A percentile compares a stretch with the other conserved stretches of the same genome.
Conservation (phyloP, 2,888 invertebrate genomes). For the Sesamia inferens region DNA sequence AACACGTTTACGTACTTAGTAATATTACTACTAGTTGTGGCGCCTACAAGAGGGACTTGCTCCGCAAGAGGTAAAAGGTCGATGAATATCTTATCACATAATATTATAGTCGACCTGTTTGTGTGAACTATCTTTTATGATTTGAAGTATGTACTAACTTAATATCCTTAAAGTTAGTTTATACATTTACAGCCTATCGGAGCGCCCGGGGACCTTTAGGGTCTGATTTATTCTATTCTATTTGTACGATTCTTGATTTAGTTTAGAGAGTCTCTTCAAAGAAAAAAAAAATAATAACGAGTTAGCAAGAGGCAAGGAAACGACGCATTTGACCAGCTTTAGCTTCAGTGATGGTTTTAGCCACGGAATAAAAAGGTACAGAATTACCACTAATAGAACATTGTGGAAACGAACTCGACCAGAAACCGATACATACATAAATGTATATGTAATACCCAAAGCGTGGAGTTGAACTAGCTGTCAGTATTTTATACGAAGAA, state of each 20-base stretch:
- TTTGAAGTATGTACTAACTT: not conserved
- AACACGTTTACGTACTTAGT: not conserved
- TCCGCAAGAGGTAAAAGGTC: slow-evolving; percentile 4
- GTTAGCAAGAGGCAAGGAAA: slow-evolving; percentile 22
- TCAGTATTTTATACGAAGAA: not conserved
- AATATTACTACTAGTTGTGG: slow-evolving; percentile 12
- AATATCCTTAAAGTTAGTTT: slow-evolving; percentile 43
- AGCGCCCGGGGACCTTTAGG: slow-evolving; percentile 33
- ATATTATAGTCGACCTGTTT: no score
- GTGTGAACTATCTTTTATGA: no score
- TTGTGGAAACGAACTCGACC: not conserved
- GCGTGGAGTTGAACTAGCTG: not conserved
- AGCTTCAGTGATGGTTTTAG: slow-evolving; percentile 4
- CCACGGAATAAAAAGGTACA: not conserved
- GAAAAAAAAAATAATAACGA: slow-evolving; percentile 16
- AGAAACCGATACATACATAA: not conserved
- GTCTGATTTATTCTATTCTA: slow-evolving; percentile 28
- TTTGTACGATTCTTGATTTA: slow-evolving; percentile 35
- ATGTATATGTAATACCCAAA: not conserved
- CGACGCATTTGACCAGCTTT: slow-evolving; percentile 19
- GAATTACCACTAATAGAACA: slow-evolving; percentile 3
- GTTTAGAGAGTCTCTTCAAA: slow-evolving; percentile 28
- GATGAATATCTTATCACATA: slow-evolving; percentile 16
- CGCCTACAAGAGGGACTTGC: slow-evolving; percentile 3
- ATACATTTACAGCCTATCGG: slow-evolving; percentile 20